Base-by-base conservation (phyloP, 2,797 vertebrate genomes). In the Uromys caudimaculatus region DNA sequence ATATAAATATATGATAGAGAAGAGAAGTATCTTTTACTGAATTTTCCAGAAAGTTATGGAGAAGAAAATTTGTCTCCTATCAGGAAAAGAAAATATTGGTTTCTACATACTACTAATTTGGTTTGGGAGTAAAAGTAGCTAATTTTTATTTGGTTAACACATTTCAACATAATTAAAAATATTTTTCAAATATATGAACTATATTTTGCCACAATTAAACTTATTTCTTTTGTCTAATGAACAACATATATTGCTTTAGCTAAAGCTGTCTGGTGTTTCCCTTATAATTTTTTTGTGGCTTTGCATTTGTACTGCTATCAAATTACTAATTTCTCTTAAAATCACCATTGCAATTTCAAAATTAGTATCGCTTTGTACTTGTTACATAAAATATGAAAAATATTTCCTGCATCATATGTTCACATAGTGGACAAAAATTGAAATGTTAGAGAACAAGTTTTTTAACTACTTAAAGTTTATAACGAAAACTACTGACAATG, bases 261-360 rank as follows among this genome's bases (percentile, higher is more conserved):
- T 54, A 52, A 86, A 89, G n/a, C 52, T 64, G 44, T 69, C 0
- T 56, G 60, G 6, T 54, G 52, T 29, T 67, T 64, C 1, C 89
- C 58, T 79, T 84, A 52, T 89, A 93, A 93, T n/a, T 58, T 7
- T 0, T 47, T 64, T 58, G 9, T 94, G 67, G 3, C 1, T 82
- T 83, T 88, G 23, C 16, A 71, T 79, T 54, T 17, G 1, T 62
- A 75, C 1, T 10, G 50, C 21, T 84, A 76, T 71, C 12, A 95
- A 90, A 91, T 38, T 88, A 2, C 78, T 81, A 90, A 94, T 95
- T 94, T 4, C 1, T 86, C 10, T 56, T 29, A 79, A 94, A 96
- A 47, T 93, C 32, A 67, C 8, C 32, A 85, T 88, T 88, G 10
- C 0, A 93, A 56, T 75, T 97, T 93, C 78, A 88, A 95, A 97